phyloP scores from a whole-genome alignment of 1,140 invertebrate genomes.

The Galleria mellonella region DNA sequence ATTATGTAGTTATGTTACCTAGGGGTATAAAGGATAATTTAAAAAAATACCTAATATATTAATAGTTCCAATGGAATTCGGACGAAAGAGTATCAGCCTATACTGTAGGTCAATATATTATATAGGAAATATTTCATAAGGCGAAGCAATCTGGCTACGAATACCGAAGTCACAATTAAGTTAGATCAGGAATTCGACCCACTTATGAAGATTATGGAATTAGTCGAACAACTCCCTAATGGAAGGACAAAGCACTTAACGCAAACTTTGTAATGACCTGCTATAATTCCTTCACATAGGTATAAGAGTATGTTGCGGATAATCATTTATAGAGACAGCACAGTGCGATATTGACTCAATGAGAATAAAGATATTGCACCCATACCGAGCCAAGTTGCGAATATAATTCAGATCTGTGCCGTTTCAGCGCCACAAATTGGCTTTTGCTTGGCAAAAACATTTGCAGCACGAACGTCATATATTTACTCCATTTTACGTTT shows the following conservation, averaged over 20 bases:
- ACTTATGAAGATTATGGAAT: background rate
- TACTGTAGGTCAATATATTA: too few relatives aligned
- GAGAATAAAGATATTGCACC: slow-evolving; percentile 5
- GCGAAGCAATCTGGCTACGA: too few relatives aligned
- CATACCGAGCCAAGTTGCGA: slow-evolving; percentile 10
- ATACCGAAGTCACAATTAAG: too few relatives aligned
- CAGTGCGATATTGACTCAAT: slow-evolving; percentile 2
- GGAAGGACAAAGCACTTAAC: slow-evolving; percentile 1
- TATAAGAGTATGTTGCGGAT: slow-evolving; percentile 3
- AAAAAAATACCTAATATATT: too few relatives aligned
- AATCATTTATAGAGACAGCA: slow-evolving; percentile 11
- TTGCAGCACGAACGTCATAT: background rate
- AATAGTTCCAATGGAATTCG: too few relatives aligned
- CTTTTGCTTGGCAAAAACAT: slow-evolving; percentile 13
- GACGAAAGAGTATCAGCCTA: too few relatives aligned
- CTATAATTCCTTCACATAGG: slow-evolving; percentile 2
- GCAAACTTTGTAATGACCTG: slow-evolving; percentile 9
- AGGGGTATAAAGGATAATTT: too few relatives aligned
- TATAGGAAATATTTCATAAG: too few relatives aligned
- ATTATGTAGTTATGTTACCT: too few relatives aligned
- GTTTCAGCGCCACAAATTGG: slow-evolving; percentile 8
- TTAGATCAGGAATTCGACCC: background rate
- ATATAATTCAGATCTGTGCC: slow-evolving; percentile 14
- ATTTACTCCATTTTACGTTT: too few relatives aligned
- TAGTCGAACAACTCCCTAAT: slow-evolving; percentile 6